Evolutionary conservation across 2,797 vertebrate species (phyloP).

Genomic region (Sebastes miniatus): DNA sequence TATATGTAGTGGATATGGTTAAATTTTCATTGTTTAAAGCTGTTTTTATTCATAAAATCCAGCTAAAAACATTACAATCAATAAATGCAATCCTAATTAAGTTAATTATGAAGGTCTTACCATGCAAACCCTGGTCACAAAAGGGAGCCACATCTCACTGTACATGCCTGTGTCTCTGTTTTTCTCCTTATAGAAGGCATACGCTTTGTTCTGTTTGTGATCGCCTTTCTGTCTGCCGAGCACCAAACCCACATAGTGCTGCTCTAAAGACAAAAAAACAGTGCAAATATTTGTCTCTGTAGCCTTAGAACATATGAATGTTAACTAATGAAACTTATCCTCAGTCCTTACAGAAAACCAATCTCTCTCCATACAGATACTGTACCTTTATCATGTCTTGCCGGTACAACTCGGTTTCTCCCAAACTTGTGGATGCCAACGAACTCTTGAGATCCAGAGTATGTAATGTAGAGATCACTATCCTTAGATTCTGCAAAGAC

Average conservation of each 20-base stretch:
- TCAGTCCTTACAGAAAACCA: not conserved
- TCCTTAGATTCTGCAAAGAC: conserved; percentile 31
- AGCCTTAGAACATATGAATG: not conserved
- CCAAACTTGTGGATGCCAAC: conserved; percentile 69
- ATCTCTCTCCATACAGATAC: not conserved
- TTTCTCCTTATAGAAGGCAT: conserved; percentile 76
- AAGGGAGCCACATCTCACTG: conserved; percentile 65
- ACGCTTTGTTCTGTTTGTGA: conserved; percentile 57
- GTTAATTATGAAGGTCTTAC: conserved; percentile 52
- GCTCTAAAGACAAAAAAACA: conserved; percentile 57
- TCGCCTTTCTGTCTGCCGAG: not conserved
- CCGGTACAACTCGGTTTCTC: not conserved
- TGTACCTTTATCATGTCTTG: conserved; percentile 38
- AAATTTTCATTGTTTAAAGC: too few relatives aligned
- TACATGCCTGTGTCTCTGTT: not conserved
- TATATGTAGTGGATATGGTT: not conserved
- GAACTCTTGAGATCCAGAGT: conserved; percentile 15
- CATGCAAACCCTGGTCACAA: conserved; percentile 77
- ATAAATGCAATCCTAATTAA: not conserved
- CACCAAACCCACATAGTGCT: conserved; percentile 70
- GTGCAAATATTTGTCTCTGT: not conserved
- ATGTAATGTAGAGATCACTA: conserved; percentile 57
- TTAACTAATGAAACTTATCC: not conserved
- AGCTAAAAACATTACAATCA: not conserved
- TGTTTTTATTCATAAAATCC: not conserved